Evolutionary conservation across 37 sponge, comb jelly and placozoan species (phyloP), one percentile per base, ranked within the genome.

Genomic region (Lycopodina hypogea): DNA sequence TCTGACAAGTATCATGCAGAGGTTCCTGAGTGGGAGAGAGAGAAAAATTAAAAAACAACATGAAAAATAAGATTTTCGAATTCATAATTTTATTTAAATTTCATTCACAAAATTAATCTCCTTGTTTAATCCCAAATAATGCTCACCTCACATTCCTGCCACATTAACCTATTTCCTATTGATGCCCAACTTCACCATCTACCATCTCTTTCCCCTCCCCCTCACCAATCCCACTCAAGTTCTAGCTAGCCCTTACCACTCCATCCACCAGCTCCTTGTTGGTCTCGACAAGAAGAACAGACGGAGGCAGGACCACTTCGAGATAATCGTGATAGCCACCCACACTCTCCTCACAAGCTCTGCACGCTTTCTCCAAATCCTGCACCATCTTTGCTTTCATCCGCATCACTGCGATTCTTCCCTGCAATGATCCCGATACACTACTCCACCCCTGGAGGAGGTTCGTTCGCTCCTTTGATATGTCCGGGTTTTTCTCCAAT

Each of bases 401-500:
- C 51, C 42, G 74, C 69, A 80, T 79, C 35, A 19, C 32, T 0
- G 42, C 71, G 17, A 86, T 66, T 69, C 67, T 86, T 3, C 55
- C 60, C 34, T 30, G 57, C 50, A 86, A 76, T 1, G 51, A 7
- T 7, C 17, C 4, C 12, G 81, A 80, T 22, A 80, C 56, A 56
- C 42, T 36, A 35, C 67, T 63, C 87, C 87, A 86, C 2, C 81
- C 87, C 75, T 42, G 28, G 30, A 86, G 48, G 0, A 89, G 63
- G 72, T 84, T 71, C 23, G 26, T 56, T 32, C 80, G 77, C 75
- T 83, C 90, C 56, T 62, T 75, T 51, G 85, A 81, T 37, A 89
- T 89, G 67, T 89, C 90, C 3, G 90, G 90, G 55, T 89, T 89
- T 81, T 80, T 74, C 33, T 75, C 48, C 37, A 84, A 66, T 9